Conservation (phyloP, 2,888 invertebrate genomes). For the Rotaria macrura region DNA sequence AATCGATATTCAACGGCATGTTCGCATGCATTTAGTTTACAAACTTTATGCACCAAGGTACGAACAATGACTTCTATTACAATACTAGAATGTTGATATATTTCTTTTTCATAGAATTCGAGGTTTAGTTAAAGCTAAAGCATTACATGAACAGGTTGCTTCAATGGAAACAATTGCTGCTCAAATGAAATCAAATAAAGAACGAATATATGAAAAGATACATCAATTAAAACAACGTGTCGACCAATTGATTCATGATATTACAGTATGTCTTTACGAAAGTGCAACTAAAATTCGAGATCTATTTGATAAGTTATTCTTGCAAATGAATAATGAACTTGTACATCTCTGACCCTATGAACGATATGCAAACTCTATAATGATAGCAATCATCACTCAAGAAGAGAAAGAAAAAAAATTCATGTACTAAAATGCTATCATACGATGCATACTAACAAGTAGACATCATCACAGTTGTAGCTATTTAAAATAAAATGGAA, state of each 20-base stretch:
- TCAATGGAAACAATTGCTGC: constrained; percentile 65
- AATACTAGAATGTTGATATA: no score
- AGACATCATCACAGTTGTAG: no score
- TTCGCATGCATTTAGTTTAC: constrained; percentile 54
- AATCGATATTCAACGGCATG: constrained; percentile 63
- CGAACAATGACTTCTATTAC: neutral
- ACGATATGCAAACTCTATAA: no score
- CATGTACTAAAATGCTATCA: no score
- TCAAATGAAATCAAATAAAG: constrained; percentile 67
- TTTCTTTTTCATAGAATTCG: constrained; percentile 16
- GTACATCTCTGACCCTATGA: no score
- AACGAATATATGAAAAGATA: constrained; percentile 22
- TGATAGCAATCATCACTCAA: no score
- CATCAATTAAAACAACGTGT: constrained; percentile 48
- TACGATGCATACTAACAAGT: no score
- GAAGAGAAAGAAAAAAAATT: no score
- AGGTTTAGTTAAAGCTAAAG: constrained; percentile 65
- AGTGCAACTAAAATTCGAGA: no score
- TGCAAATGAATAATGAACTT: no score
- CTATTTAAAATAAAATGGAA: no score
- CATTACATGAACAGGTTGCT: constrained; percentile 61
- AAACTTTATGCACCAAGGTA: constrained; percentile 23
- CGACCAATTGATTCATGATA: constrained; percentile 55
- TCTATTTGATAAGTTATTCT: no score
- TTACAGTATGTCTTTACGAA: neutral